phyloP scores from a whole-genome alignment of 2,888 invertebrate species.

The Tuta absoluta region DNA sequence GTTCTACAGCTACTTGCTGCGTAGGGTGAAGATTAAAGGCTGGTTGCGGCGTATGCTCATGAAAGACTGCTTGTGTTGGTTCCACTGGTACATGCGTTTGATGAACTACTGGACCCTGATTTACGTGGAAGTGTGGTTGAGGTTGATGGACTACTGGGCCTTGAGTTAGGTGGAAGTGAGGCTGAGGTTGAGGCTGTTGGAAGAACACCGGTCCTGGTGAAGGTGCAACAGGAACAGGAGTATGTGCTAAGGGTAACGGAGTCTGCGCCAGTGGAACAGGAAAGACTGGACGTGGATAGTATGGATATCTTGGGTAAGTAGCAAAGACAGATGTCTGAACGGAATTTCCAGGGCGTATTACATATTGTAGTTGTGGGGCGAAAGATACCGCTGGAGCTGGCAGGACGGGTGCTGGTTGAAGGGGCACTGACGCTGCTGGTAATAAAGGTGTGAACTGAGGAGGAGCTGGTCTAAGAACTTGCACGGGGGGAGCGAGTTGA shows the following conservation, averaged over 20 bases:
- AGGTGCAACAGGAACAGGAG: constrained; percentile 47
- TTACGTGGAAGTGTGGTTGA: constrained; percentile 57
- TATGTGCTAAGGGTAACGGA: constrained; percentile 38
- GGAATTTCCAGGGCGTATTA: constrained; percentile 71
- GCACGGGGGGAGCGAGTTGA: constrained; percentile 46
- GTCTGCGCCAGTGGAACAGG: constrained; percentile 35
- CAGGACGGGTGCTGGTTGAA: constrained; percentile 48
- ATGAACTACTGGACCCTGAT: constrained; percentile 43
- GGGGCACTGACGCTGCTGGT: constrained; percentile 50
- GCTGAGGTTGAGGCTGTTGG: constrained; percentile 56
- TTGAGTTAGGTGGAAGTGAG: constrained; percentile 48
- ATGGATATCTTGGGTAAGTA: constrained; percentile 70
- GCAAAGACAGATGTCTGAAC: constrained; percentile 72
- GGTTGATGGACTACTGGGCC: constrained; percentile 54
- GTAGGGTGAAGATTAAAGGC: constrained; percentile 38
- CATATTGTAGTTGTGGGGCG: constrained; percentile 59
- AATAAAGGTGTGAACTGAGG: constrained; percentile 54
- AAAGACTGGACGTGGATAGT: constrained; percentile 47
- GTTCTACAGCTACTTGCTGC: constrained; percentile 45
- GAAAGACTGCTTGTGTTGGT: constrained; percentile 41
- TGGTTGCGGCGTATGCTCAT: constrained; percentile 42
- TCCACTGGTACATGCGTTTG: constrained; percentile 43
- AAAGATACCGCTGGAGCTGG: constrained; percentile 41
- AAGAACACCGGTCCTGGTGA: constrained; percentile 32
- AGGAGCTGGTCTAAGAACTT: constrained; percentile 49